Conservation (phyloP, 1,140 invertebrate species). For the Rhyzopertha dominica region DNA sequence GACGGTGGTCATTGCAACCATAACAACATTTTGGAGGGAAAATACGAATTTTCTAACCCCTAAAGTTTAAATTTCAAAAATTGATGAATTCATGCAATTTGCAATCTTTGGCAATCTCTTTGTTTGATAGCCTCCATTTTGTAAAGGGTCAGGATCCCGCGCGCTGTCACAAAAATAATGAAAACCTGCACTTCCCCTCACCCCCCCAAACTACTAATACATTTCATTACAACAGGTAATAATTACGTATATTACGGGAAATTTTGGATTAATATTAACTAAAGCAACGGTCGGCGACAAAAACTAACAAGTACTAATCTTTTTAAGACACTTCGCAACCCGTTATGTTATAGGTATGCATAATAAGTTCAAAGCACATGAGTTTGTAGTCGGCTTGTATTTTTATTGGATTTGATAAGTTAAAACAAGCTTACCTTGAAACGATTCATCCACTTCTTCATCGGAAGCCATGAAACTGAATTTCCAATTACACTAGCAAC, state of each 20-base stretch:
- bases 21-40: constrained; percentile 38
- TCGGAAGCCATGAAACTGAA: constrained; percentile 74
- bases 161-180: constrained; percentile 51
- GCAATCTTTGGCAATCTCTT: constrained; percentile 56
- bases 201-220: constrained; percentile 31
- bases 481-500: too few species aligned
- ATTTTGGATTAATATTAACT: neutral
- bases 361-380: constrained; percentile 18
- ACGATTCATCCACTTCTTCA: constrained; percentile 71
- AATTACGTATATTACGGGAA: constrained; percentile 23
- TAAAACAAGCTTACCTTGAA: constrained; percentile 60
- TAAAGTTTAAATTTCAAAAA: constrained; percentile 20
- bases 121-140: constrained; percentile 68
- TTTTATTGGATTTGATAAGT: constrained; percentile 1
- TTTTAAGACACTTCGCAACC: constrained; percentile 10
- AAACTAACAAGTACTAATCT: neutral
- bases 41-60: constrained; percentile 39
- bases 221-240: constrained; percentile 35
- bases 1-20: constrained; percentile 38
- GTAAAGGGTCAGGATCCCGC: constrained; percentile 53
- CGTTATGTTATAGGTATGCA: constrained; percentile 9
- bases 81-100: constrained; percentile 27
- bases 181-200: constrained; percentile 37
- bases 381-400: constrained; percentile 29
- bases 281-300: neutral